Evolutionary conservation across 30 jellyfish, hydroid and myxozoan species (phyloP).

Genomic region (Clytia hemisphaerica): DNA sequence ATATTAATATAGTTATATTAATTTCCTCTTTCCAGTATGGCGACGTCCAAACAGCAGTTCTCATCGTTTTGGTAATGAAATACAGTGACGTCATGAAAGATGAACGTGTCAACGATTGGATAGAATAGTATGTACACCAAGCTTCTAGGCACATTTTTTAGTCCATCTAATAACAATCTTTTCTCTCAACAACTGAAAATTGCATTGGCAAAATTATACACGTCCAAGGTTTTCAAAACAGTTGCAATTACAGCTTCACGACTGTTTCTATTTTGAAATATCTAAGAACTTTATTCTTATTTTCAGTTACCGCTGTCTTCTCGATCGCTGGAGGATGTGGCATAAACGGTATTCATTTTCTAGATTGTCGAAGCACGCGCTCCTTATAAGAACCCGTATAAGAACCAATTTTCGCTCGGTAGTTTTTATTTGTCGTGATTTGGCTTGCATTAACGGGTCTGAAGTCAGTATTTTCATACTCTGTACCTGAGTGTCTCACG

Average conservation of each 20-base stretch:
- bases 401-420: too few species aligned
- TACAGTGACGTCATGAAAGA: slow-evolving; percentile 63
- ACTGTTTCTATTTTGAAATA: not conserved
- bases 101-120: slow-evolving; percentile 70
- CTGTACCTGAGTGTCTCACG: too few species aligned
- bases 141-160: not conserved
- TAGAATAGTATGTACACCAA: slow-evolving; percentile 57
- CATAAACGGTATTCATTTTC: slow-evolving; percentile 90
- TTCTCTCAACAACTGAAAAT: too few species aligned
- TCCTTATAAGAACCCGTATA: too few species aligned
- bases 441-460: too few species aligned
- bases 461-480: too few species aligned
- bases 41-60: slow-evolving; percentile 82
- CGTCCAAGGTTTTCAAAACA: not conserved
- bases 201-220: too few species aligned
- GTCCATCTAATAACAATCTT: not conserved
- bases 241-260: not conserved
- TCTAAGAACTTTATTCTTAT: not conserved
- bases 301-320: slow-evolving; percentile 70
- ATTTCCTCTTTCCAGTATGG: slow-evolving; percentile 62
- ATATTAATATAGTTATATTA: too few species aligned
- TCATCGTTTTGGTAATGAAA: slow-evolving; percentile 59
- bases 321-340: slow-evolving; percentile 95
- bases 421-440: too few species aligned
- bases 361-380: too few species aligned